Base-by-base conservation (phyloP, 53 echinoderm and acorn worm species). In the Stichopus horrens region DNA sequence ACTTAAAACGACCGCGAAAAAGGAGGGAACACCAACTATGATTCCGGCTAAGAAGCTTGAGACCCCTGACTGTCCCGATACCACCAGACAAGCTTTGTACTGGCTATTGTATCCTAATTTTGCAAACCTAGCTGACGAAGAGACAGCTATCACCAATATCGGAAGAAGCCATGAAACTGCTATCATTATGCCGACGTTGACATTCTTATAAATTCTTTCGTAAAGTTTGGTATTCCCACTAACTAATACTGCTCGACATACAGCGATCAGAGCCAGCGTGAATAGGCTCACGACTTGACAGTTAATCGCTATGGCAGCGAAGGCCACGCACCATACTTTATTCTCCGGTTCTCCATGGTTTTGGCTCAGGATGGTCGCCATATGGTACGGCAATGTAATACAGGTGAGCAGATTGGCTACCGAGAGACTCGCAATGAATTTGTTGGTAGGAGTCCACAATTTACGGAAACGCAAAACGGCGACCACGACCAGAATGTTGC, bases 401-500 rank as follows among this genome's bases (percentile, higher is more conserved):
- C 85, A 85, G 2, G 85, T 23, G 0, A 85, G 23, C 21, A 85
- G 18, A 18, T 67, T 85, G 18, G 21, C 21, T 22, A 65, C 66
- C 20, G 85, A 23, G 20, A 85, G 85, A 52, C 65, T 23, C 2
- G 85, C 52, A 10, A 65, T 52, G 37, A 85, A 85, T 4, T 57
- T 59, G 21, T 85, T 85, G 9, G 85, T 85, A 3, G 22, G 21
- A 9, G 60, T 85, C 18, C 59, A 59, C 14, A 85, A 37, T 85
- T 56, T 85, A 9, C 11, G 67, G 37, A 59, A 85, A 14, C 7
- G 59, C 5, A 52, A 22, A 13, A 85, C 67, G 11, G 67, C 66
- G 37, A 85, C 67, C 52, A 85, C 60, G 52, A 85, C 85, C 21
- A 67, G 68, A 52, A 85, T 67, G 53, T 85, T 85, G 5, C 85